Percentiles rank a stretch among this genome's conserved stretches.
Evolutionary conservation across 2,797 vertebrate genomes (phyloP).

Genomic region (Crenuchus spilurus): DNA sequence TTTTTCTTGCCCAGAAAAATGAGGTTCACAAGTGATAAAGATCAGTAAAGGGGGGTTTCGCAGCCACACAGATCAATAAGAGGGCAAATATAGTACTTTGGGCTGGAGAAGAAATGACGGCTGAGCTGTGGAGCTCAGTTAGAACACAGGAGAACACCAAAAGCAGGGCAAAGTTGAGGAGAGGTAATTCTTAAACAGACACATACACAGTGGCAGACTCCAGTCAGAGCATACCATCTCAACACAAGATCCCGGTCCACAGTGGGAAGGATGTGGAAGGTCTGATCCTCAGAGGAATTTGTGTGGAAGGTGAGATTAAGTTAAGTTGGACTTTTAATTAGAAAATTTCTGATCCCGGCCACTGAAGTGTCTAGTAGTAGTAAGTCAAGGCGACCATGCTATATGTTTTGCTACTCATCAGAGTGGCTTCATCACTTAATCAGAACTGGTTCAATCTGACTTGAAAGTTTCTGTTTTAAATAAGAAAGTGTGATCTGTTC

Average conservation of each 20-base stretch:
- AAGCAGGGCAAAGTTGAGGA: constrained; percentile 25
- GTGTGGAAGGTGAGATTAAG: constrained; percentile 31
- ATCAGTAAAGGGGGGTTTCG: constrained; percentile 15
- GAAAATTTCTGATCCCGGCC: too few relatives aligned
- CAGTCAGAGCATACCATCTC: neutral
- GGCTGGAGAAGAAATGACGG: neutral
- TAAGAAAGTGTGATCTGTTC: too few relatives aligned
- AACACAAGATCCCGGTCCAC: neutral
- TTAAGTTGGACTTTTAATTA: too few relatives aligned
- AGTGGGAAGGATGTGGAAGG: constrained; percentile 2
- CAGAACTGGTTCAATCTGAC: neutral
- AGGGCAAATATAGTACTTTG: neutral
- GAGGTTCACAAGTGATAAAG: neutral
- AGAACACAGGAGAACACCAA: neutral
- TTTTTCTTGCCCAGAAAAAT: neutral
- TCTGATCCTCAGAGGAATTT: constrained; percentile 16
- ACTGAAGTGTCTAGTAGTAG: neutral
- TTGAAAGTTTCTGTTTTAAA: neutral
- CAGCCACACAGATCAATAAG: constrained; percentile 48
- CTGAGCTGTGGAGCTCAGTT: neutral
- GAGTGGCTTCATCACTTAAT: neutral
- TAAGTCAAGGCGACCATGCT: neutral
- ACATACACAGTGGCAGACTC: neutral
- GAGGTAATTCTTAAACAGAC: neutral
- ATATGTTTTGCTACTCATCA: neutral